Base-by-base conservation (phyloP, 2,797 vertebrate genomes). In the Cygnus olor region DNA sequence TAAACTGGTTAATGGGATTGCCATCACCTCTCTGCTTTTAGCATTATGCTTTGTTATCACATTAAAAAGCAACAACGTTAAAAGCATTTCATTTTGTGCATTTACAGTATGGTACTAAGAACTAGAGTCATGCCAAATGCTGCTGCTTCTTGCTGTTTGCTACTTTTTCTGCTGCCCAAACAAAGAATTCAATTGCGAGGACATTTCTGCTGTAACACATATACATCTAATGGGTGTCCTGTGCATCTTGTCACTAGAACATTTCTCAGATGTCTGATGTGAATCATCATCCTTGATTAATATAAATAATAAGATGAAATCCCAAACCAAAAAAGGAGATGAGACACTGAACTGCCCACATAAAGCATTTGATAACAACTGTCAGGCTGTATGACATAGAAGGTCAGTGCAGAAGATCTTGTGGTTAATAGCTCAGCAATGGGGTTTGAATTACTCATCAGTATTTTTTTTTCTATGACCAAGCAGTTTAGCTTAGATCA, bases 261-360 rank as follows among this genome's bases (percentile, higher is more conserved):
- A 70, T 96, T 96, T 84, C 81, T 92, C 24, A 79, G 90, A 80
- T 88, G 42, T 89, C 93, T 92, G 81, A 89, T 88, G 44, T 17
- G 80, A 82, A 89, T 95, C 80, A 85, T 95, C 80, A 85, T 85
- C 76, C 45, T 85, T 64, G 82, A 89, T 88, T 93, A 92, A 88
- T 83, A 87, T 69, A 90, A 88, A 91, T 76, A 94, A 85, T 85
- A 73, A 60, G 72, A 78, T 77, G 21, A 91, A 88, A 73, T 96
- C 95, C 78, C 66, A 87, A 86, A 91, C 79, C 94, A 95, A 90
- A 96, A 89, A 96, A 86, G 93, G 89, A 95, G 95, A 85, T 56
- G 93, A 93, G 95, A 95, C 88, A 90, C 90, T 92, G 88, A 80
- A 38, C 51, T 94, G 58, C 94, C 84, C 81, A 79, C 89, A 72